Evolutionary conservation across 2,113 vertebrate genomes (phyloP).

Genomic region (Zosterops hypoxanthus): DNA sequence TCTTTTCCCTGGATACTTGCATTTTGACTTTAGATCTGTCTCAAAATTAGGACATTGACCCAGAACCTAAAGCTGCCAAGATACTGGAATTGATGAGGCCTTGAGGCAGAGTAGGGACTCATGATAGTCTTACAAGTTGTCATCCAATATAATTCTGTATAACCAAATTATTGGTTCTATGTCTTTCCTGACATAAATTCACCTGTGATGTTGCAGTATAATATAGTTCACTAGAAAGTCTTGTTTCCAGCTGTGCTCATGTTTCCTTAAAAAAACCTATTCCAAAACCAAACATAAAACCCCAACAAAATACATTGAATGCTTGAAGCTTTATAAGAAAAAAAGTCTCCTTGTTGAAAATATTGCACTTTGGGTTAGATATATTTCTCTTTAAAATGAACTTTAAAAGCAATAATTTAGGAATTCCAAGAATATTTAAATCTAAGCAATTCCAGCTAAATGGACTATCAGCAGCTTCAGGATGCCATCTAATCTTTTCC

Average conservation of each 20-base stretch:
- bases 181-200: not conserved
- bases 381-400: not conserved
- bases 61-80: not conserved
- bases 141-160: not conserved
- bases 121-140: not conserved
- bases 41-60: not conserved
- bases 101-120: not conserved
- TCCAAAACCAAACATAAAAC: not conserved
- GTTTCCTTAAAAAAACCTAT: not conserved
- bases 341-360: not conserved
- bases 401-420: not conserved
- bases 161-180: not conserved
- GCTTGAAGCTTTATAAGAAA: not conserved
- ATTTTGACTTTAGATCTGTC: not conserved
- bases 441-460: not conserved
- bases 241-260: not conserved
- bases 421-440: not conserved
- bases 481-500: not conserved
- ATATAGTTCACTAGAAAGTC: not conserved
- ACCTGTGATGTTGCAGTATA: not conserved
- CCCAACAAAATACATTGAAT: not conserved
- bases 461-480: not conserved
- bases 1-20: not conserved
- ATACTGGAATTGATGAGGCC: not conserved
- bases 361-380: not conserved